Evolutionary conservation across 2,113 vertebrate genomes (phyloP), one percentile per base, ranked within the genome.

Genomic region (Protomyctophum bolini): DNA sequence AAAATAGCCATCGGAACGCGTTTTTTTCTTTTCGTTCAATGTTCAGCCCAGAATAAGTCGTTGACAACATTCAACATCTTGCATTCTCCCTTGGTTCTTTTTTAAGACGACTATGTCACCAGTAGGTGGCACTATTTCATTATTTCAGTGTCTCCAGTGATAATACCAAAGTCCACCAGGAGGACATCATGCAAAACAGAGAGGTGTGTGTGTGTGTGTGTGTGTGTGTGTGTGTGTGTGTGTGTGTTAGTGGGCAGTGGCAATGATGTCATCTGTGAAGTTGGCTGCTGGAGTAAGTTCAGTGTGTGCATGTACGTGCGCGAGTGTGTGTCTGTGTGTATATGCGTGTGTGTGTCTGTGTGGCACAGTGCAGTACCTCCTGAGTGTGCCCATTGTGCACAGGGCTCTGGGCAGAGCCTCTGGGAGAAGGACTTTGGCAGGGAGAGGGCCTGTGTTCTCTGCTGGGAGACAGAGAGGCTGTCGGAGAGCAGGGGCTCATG

Each of bases 401-500:
- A 1, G 83, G 76, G 54, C 81, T 87, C 33, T 29, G 59, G 29
- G 80, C 11, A 21, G 21, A 21, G 57, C 57, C 70, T 6, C 4
- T 45, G 8, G 83, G 46, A 15, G 76, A 70, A 5, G 83, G 79
- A 49, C 75, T 84, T 73, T 76, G 79, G 64, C 73, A 80, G 57
- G 85, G 73, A 1, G 85, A 81, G 9, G 66, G 14, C 58, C 78
- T 70, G 56, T 51, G 76, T 21, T 83, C 81, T 3, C 3, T 28
- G 6, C 3, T 28, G 6, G 87, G 83, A 7, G 87, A 81, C 28
- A 51, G 5, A 6, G 74, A 66, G 4, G 21, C 0, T 0, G 57
- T 62, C 0, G 84, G 87, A 45, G 88, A 88, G 58, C 7, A 45
- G 61, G 90, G 86, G 75, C 85, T 91, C 59, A 83, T 81, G 57